phyloP scores from a whole-genome alignment of 2,797 vertebrate species.

The Mus caroli region DNA sequence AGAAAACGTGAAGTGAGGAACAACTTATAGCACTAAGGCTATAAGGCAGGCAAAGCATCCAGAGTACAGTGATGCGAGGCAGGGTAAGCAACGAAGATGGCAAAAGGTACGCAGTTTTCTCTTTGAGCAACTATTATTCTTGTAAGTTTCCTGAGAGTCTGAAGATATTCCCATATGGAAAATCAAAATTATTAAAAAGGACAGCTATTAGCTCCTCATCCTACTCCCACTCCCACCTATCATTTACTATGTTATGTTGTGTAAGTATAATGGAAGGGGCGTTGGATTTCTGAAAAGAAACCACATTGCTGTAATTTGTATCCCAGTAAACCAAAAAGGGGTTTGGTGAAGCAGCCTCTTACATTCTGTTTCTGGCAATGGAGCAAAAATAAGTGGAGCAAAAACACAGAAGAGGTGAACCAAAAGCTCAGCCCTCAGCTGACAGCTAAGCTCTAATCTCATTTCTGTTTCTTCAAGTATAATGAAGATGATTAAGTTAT shows the following conservation, averaged over 20 bases:
- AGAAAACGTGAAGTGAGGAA: background rate
- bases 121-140: background rate
- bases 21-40: background rate
- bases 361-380: background rate
- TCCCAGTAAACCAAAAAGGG: background rate
- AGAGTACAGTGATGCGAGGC: background rate
- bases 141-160: conserved; percentile 1
- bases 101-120: background rate
- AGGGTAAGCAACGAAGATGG: background rate
- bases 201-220: background rate
- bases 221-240: background rate
- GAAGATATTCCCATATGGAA: conserved; percentile 48
- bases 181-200: background rate
- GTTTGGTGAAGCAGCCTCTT: background rate
- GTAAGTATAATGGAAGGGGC: background rate
- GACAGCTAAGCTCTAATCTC: background rate
- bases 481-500: background rate
- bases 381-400: background rate
- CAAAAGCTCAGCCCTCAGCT: background rate
- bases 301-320: background rate
- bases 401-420: background rate
- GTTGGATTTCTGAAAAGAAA: background rate
- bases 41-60: background rate
- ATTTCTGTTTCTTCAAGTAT: background rate
- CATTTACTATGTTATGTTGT: background rate